Evolutionary conservation across 2,888 invertebrate genomes (phyloP), one percentile per base, ranked within the genome.

Genomic region (Oligia strigilis): DNA sequence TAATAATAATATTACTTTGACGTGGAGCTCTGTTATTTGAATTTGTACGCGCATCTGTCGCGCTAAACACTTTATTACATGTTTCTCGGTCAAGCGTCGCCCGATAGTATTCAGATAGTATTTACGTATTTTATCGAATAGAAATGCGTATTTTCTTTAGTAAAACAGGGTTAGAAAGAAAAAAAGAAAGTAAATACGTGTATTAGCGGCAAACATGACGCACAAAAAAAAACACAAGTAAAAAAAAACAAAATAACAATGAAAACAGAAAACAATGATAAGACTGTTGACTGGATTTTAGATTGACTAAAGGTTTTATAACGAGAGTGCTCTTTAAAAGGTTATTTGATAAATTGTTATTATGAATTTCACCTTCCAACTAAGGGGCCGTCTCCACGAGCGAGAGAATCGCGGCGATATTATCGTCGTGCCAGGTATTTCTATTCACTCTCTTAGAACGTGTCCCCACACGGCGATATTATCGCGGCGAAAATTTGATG

Each of bases 31-130:
- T 67, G 70, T 83, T 83, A 83, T 83, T 83, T 73, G 82, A 86
- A 77, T 82, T 82, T 29, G 86, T 75, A 14, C 49, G 77, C 77
- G 73, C 83, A 83, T 86, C 83, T 86, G 83, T 83, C 83, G 72
- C 66, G n/a, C 52, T 43, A 23, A 46, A 82, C 82, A 62, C 49
- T 76, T 81, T 83, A 83, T 86, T 82, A 86, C 77, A 82, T 86
- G 70, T 82, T 83, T 82, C 70, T 86, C 62, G 36, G 65, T 8
- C 58, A 75, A 64, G 46, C 67, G 46, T 62, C 1, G 3, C 46
- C 23, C 6, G 13, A 77, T 43, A 75, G 76, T 52, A 66, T 82
- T 82, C 52, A 14, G 52, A 60, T 52, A 82, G 43, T 55, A 52
- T n/a, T 36, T 36, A 43, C 19, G 66, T 82, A 67, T 60, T 52